These are phyloP conservation scores for Ardeotis arabs DNA, from an alignment of 2,113 vertebrate genomes.

Conservation along the genomic window DNA sequence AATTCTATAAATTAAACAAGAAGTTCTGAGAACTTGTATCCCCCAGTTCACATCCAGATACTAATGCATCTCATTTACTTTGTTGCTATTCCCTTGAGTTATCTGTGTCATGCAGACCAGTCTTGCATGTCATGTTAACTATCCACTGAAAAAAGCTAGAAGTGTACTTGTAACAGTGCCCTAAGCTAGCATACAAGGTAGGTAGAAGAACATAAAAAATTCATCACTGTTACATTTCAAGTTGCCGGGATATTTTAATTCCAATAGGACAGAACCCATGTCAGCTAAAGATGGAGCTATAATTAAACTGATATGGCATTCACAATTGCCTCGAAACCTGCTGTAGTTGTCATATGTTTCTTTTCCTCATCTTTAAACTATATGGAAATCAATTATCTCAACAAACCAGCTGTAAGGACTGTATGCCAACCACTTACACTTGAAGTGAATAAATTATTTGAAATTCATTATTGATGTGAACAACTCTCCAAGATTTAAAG, in stretches of 20 bases:
- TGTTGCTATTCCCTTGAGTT: conserved; percentile 85
- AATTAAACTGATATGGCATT: conserved; percentile 83
- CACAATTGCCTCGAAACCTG: conserved; percentile 71
- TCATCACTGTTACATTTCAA: conserved; percentile 81
- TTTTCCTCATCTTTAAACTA: conserved; percentile 87
- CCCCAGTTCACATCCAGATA: conserved; percentile 86
- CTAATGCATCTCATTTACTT: conserved; percentile 94
- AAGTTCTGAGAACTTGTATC: conserved; percentile 92
- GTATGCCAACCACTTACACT: conserved; percentile 89
- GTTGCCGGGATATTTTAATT: conserved; percentile 85
- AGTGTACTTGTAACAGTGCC: conserved; percentile 80
- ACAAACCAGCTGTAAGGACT: conserved; percentile 90
- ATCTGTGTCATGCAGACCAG: conserved; percentile 89
- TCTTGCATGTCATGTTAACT: conserved; percentile 83
- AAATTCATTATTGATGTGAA: conserved; percentile 90
- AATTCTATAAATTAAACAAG: conserved; percentile 89
- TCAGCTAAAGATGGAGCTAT: conserved; percentile 81
- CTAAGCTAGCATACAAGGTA: conserved; percentile 76
- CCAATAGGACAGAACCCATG: conserved; percentile 79
- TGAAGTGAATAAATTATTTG: conserved; percentile 94
- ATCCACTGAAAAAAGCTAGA: conserved; percentile 75
- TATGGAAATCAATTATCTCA: conserved; percentile 97
- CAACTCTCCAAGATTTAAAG: conserved; percentile 84
- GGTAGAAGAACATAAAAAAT: conserved; percentile 83
- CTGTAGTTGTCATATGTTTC: conserved; percentile 78